A percentile compares a stretch with the other conserved stretches of the same genome.
Evolutionary conservation across 2,888 invertebrate genomes (phyloP).

Genomic region (Apotomis capreana): DNA sequence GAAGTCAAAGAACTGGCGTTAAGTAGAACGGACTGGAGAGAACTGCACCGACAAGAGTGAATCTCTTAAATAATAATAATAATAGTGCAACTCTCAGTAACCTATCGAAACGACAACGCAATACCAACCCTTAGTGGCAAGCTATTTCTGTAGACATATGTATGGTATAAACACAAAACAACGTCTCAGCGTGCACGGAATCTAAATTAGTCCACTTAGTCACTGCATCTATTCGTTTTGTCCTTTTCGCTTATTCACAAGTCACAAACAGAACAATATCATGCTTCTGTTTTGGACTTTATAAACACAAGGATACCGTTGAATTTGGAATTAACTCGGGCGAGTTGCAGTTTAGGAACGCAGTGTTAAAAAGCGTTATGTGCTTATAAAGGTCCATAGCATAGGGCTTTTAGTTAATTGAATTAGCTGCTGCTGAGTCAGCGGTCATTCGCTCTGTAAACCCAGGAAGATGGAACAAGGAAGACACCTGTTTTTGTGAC

Average conservation of each 20-base stretch:
- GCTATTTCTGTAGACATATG: neutral
- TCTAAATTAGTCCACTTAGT: slow-evolving; percentile 33
- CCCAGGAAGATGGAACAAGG: slow-evolving; percentile 35
- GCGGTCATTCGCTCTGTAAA: slow-evolving; percentile 33
- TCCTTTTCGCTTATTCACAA: slow-evolving; percentile 12
- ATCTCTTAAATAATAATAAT: too few species aligned
- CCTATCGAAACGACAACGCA: too few species aligned
- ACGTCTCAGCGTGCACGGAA: slow-evolving; percentile 11
- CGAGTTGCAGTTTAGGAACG: neutral
- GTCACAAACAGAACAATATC: neutral
- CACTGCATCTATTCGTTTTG: slow-evolving; percentile 29
- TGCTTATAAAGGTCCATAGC: neutral
- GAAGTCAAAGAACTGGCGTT: too few species aligned
- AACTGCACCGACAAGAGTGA: too few species aligned
- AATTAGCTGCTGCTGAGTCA: slow-evolving; percentile 24
- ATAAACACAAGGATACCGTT: neutral
- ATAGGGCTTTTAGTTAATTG: neutral
- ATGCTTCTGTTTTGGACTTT: slow-evolving; percentile 3
- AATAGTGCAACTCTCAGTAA: too few species aligned
- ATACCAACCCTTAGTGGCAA: too few species aligned
- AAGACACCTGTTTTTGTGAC: slow-evolving; percentile 31
- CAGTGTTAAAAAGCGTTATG: neutral
- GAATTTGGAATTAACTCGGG: neutral
- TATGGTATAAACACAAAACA: slow-evolving; percentile 5
- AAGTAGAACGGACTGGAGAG: too few species aligned